Conservation (phyloP, 2,888 invertebrate genomes). For the Drosophila imparisetae region DNA sequence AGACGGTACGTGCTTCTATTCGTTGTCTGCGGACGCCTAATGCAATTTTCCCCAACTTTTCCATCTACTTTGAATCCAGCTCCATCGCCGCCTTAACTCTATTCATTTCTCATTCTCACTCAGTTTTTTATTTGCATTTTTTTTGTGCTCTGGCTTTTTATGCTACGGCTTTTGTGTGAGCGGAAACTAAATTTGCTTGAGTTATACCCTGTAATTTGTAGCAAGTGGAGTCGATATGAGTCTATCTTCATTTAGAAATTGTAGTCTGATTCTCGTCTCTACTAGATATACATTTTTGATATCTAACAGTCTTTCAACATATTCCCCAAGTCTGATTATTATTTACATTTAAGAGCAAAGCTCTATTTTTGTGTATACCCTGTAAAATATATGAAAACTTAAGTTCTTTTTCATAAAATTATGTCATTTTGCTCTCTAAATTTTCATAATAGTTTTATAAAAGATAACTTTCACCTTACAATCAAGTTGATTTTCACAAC, state of each 20-base stretch:
- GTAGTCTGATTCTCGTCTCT: not conserved
- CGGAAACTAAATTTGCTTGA: constrained; percentile 54
- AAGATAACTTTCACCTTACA: no score
- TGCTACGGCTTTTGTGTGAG: constrained; percentile 31
- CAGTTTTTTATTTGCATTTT: constrained; percentile 44
- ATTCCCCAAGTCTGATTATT: no score
- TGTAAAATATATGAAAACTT: no score
- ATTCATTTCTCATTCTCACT: constrained; percentile 1
- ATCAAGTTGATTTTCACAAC: no score
- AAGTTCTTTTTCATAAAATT: no score
- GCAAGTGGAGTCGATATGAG: not conserved
- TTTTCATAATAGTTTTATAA: no score
- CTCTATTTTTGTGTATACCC: no score
- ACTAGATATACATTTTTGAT: not conserved
- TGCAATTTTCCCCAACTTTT: constrained; percentile 59
- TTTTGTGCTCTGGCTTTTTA: constrained; percentile 24
- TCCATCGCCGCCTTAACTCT: not conserved
- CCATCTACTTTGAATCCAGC: constrained; percentile 20
- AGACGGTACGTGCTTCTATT: constrained; percentile 60
- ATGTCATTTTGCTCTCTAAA: no score
- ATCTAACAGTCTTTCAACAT: not conserved
- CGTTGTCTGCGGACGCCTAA: constrained; percentile 61
- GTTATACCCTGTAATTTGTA: constrained; percentile 23
- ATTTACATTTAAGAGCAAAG: no score
- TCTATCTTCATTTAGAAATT: not conserved